Evolutionary conservation across 92 coral and sea anemone genomes (phyloP), one percentile per base, ranked within the genome.

Genomic region (Porites lobata): DNA sequence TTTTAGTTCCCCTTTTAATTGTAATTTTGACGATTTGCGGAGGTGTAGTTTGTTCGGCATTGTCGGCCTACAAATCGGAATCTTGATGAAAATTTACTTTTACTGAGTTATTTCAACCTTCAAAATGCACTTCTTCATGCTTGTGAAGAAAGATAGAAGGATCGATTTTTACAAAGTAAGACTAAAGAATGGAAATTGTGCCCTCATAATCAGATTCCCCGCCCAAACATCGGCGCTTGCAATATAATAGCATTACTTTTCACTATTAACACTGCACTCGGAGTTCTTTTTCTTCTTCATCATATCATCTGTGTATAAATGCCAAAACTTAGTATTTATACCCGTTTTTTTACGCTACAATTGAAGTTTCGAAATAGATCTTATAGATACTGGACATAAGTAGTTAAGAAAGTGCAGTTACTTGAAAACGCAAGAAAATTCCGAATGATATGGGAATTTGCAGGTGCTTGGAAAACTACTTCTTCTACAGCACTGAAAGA

Each of bases 211-310:
- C 32, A 7, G 18, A 20, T n/a, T 62, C 7, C 9, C 87, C 87
- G 79, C 87, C 87, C 87, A 61, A 64, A 6, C 72, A 74, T 51
- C 69, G 10, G 82, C 32, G 70, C 13, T 63, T 58, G 10, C 70
- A 19, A 47, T 50, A 62, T 61, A 63, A 59, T 32, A 57, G 80
- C 81, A 62, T 73, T 43, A 73, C 59, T 43, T 72, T 32, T 58
- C 79, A 62, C 26, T 64, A 84, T 84, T 73, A 82, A 69, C 70
- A 82, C 78, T 82, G 22, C 32, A 10, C 14, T 15, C 19, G 65
- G 2, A 58, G 47, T 76, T 82, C 57, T 18, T 10, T 15, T 61
- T 47, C 43, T 4, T 75, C 47, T 65, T 57, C 65, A 20, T 54
- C 21, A 17, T 20, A 56, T 62, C 22, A 14, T 14, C 22, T 52